Evolutionary conservation across 2,113 vertebrate genomes (phyloP).

Genomic region (Hylia prasina): DNA sequence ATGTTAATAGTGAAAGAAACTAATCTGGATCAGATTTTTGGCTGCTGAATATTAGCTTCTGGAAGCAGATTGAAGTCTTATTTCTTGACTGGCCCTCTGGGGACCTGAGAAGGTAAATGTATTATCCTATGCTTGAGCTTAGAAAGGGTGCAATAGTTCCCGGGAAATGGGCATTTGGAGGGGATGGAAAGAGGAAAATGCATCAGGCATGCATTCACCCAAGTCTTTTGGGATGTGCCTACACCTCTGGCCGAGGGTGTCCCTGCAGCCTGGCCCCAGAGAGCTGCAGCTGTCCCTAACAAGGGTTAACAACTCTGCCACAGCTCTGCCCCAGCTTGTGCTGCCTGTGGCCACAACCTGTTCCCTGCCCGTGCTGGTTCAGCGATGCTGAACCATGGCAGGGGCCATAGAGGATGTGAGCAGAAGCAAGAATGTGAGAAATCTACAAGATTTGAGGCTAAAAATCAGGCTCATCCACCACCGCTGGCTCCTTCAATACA

Average conservation of each 20-base stretch:
- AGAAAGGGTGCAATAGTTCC: background rate
- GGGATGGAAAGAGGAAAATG: background rate
- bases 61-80: background rate
- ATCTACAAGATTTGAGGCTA: background rate
- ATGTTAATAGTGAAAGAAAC: background rate
- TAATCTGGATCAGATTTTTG: background rate
- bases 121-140: background rate
- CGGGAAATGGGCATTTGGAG: background rate
- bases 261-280: background rate
- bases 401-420: no score
- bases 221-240: background rate
- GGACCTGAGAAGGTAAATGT: background rate
- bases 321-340: background rate
- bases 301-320: rapidly evolving
- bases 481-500: background rate
- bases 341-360: background rate
- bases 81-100: background rate
- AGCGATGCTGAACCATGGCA: background rate
- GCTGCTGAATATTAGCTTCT: background rate
- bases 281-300: background rate
- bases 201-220: background rate
- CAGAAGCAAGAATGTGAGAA: background rate
- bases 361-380: background rate
- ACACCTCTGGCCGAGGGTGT: background rate
- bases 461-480: background rate